Evolutionary conservation across 1,140 invertebrate species (phyloP), one percentile per base, ranked within the genome.

Genomic region (Musca domestica): DNA sequence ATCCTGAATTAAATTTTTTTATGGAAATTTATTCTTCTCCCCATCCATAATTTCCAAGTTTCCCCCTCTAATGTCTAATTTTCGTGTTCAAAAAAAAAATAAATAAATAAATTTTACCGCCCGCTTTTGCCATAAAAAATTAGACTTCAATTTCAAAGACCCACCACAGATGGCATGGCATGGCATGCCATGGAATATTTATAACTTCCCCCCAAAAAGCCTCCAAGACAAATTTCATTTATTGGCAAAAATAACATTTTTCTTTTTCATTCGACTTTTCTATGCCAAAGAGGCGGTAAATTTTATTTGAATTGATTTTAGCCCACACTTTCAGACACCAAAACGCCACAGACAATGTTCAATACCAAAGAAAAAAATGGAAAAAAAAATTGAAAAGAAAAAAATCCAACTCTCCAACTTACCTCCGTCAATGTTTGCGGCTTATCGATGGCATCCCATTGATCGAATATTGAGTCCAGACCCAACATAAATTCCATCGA

Each of bases 401-500:
- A 25, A n/a, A 64, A 25, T n/a, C n/a, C 3, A 49, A 12, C 23
- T 54, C 47, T 15, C 9, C 7, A 19, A 71, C 78, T 71, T 54
- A 81, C 78, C 78, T 81, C 78, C 2, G 68, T 65, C 17, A 81
- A 66, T 12, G 75, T 72, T 67, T 81, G 71, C 27, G 79, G 77
- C 12, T 76, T 66, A 6, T 69, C 41, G 49, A 75, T 74, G 22
- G 76, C 73, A 72, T 81, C 76, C 77, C 78, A 80, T 46, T 80
- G 76, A 22, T 79, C 76, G 17, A 80, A 80, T 15, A 79, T 76
- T 81, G 83, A 76, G 66, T 81, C 77, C 61, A 92, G 80, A 2
- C 90, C 91, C 6, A 94, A 81, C 68, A 93, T 86, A 47, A 92
- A 88, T 83, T 95, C 92, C 89, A 94, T 92, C 5, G 92, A 93